These are phyloP conservation scores for Hemibagrus guttatus DNA, from an alignment of 2,797 vertebrate species.

Conservation along the genomic window DNA sequence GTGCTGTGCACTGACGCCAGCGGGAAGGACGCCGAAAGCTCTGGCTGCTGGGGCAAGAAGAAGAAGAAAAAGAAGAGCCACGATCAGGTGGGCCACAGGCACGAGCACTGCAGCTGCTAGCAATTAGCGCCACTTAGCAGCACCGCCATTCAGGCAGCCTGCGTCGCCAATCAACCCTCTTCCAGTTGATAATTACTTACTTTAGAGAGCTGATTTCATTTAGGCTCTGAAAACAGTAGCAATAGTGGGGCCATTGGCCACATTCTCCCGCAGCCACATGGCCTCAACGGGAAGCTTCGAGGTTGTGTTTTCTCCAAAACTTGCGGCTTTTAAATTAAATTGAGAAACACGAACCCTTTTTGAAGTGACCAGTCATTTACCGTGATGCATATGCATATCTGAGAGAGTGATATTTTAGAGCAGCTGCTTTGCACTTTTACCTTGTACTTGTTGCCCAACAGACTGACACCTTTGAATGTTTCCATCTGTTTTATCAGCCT, in stretches of 20 bases:
- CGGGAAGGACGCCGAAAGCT: conserved; percentile 92
- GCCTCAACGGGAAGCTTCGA: conserved; percentile 44
- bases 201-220: conserved; percentile 60
- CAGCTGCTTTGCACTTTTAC: conserved; percentile 26
- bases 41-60: conserved; percentile 98
- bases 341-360: conserved; percentile 35
- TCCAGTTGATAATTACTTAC: conserved; percentile 57
- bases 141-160: conserved; percentile 41
- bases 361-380: conserved; percentile 40
- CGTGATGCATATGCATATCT: conserved; percentile 51
- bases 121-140: conserved; percentile 63
- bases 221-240: conserved; percentile 54
- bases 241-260: conserved; percentile 40
- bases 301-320: conserved; percentile 38
- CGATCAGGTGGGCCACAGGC: conserved; percentile 85
- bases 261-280: conserved; percentile 46
- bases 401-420: conserved; percentile 21
- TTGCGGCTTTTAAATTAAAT: conserved; percentile 52
- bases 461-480: background rate
- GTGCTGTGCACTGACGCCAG: conserved; percentile 90
- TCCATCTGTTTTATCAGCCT: background rate
- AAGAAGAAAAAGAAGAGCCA: conserved; percentile 99
- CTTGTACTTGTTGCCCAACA: conserved; percentile 29
- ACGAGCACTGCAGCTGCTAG: conserved; percentile 68
- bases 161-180: conserved; percentile 48